Percentiles rank a stretch among this genome's conserved stretches.
Conservation (phyloP, 2,113 vertebrate genomes). For the Varanus salvator region DNA sequence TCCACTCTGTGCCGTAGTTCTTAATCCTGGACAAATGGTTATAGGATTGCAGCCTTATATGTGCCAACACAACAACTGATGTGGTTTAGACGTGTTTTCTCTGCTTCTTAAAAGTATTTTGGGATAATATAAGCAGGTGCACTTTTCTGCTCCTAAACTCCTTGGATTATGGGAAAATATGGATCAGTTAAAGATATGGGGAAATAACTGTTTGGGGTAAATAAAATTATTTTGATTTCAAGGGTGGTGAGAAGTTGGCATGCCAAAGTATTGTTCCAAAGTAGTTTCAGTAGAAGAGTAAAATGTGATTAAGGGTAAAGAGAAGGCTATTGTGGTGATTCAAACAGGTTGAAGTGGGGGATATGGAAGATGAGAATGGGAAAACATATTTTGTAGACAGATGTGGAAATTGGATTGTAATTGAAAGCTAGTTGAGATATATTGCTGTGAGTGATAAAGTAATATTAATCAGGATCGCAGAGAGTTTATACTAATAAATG, state of each 20-base stretch:
- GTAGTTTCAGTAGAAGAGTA: background rate
- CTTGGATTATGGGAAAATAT: background rate
- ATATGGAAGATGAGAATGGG: background rate
- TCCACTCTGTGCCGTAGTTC: background rate
- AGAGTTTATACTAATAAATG: background rate
- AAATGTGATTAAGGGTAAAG: background rate
- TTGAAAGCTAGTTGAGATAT: background rate
- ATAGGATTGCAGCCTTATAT: background rate
- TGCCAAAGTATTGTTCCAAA: background rate
- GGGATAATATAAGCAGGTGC: too few species aligned
- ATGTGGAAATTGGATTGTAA: background rate
- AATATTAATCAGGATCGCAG: too few species aligned
- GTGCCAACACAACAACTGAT: background rate
- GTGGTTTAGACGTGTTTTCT: background rate
- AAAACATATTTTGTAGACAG: background rate
- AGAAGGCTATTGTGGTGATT: background rate
- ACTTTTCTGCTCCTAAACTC: too few species aligned
- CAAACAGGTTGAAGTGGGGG: background rate
- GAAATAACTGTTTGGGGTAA: background rate
- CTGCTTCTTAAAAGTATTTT: background rate
- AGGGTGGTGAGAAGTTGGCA: background rate
- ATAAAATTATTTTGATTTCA: background rate
- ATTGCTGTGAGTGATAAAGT: background rate
- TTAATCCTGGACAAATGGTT: background rate
- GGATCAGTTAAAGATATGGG: background rate